Base-by-base conservation (phyloP, 2,113 vertebrate genomes). In the Zosterops pallidus region DNA sequence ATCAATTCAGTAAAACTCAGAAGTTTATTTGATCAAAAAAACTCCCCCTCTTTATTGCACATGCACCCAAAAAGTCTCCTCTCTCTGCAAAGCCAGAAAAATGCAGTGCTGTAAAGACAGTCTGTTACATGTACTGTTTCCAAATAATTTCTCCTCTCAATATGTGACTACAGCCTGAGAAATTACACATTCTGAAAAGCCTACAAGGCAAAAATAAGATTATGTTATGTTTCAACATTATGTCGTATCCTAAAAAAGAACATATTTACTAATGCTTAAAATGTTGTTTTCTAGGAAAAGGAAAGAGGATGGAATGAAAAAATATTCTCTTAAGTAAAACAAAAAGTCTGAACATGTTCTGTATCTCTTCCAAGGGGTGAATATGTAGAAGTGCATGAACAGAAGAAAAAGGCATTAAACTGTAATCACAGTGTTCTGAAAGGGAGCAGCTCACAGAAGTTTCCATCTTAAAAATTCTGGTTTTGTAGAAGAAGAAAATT, bases 351-450 rank as follows among this genome's bases (percentile, higher is more conserved):
- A 90, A 85, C 28, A 41, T 11, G 50, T 21, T 90, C 14, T 55
- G 31, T 57, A 63, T 39, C 28, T 86, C 23, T 83, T 80, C 71
- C 68, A 60, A 82, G 11, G 42, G 26, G 18, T n/a, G 42, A 92
- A 56, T 39, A 75, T 5, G 20, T 39, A 72, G 19, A 62, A 80
- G 6, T 53, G 25, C 59, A 79, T 86, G 52, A 86, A 46, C 31
- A 90, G 85, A 89, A 69, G 21, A 65, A 79, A 86, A 87, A 87
- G 37, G n/a, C 71, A 96, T 64, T 91, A 68, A 86, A 83, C 12
- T n/a, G 12, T 33, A 83, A 80, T 33, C 72, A 62, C 9, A 26
- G 25, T 26, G 19, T 67, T 77, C 50, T 89, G 49, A 70, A 91
- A 72, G 28, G 42, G 18, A 90, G 5, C 12, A 74, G 55, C 37